Evolutionary conservation across 2,888 invertebrate genomes (phyloP).

Genomic region (Proisotoma minuta): DNA sequence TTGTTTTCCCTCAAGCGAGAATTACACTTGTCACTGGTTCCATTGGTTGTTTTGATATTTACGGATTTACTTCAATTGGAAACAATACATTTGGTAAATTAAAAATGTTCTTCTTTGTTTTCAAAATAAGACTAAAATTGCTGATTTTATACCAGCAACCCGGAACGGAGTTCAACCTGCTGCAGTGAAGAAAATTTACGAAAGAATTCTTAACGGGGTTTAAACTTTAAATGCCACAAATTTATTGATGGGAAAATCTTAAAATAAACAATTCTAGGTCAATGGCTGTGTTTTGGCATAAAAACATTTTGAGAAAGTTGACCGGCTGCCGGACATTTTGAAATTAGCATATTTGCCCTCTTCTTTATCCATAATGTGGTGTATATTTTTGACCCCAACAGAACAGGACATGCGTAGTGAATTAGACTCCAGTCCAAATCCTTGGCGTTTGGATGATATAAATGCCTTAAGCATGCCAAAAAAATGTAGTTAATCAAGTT

Average conservation of each 20-base stretch:
- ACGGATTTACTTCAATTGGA: neutral
- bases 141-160: neutral
- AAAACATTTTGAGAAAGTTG: neutral
- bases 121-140: too few species aligned
- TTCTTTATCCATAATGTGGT: too few species aligned
- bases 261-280: neutral
- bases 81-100: neutral
- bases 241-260: neutral
- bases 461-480: too few species aligned
- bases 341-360: too few species aligned
- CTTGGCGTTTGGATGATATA: too few species aligned
- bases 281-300: neutral
- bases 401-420: too few species aligned
- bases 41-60: neutral
- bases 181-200: neutral
- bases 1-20: neutral
- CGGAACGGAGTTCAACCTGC: neutral
- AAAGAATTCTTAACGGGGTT: neutral
- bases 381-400: too few species aligned
- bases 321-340: too few species aligned
- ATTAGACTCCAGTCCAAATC: too few species aligned
- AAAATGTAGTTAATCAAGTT: too few species aligned
- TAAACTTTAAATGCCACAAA: neutral
- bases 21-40: neutral
- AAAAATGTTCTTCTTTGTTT: too few species aligned